phyloP scores from a whole-genome alignment of 2,113 vertebrate species.

The Onychostruthus taczanowskii region DNA sequence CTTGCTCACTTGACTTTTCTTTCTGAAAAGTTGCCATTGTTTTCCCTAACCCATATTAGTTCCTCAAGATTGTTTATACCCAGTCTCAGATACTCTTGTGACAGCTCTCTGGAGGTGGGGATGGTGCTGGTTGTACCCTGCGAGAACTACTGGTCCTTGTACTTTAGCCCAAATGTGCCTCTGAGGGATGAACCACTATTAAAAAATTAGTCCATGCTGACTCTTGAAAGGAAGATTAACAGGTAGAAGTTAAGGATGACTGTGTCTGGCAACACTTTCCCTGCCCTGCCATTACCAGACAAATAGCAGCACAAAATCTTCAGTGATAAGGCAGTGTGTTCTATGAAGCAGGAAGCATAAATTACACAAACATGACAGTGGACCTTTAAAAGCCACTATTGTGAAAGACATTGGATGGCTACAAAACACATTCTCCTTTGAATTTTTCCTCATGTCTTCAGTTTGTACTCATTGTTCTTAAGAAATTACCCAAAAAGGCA shows the following conservation, averaged over 20 bases:
- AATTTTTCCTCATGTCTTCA: not conserved
- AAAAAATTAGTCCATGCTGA: not conserved
- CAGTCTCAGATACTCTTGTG: not conserved
- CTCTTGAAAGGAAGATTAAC: not conserved
- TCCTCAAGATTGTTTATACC: not conserved
- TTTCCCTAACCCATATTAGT: not conserved
- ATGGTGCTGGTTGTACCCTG: not conserved
- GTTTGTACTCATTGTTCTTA: not conserved
- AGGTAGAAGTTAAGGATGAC: not conserved
- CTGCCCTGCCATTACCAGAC: not conserved
- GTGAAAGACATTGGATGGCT: not conserved
- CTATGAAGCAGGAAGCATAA: not conserved
- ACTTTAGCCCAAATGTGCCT: not conserved
- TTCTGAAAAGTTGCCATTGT: not conserved
- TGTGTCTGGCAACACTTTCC: not conserved
- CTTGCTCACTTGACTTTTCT: not conserved
- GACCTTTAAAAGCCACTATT: not conserved
- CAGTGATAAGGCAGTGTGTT: not conserved
- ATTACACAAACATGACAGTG: not conserved
- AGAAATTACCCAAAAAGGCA: not conserved
- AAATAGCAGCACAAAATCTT: not conserved
- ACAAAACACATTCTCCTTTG: not conserved
- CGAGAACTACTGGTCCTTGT: not conserved
- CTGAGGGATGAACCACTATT: not conserved
- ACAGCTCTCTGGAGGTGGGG: not conserved